Base-by-base conservation (phyloP, 2,888 invertebrate species). In the Enchytraeus crypticus region DNA sequence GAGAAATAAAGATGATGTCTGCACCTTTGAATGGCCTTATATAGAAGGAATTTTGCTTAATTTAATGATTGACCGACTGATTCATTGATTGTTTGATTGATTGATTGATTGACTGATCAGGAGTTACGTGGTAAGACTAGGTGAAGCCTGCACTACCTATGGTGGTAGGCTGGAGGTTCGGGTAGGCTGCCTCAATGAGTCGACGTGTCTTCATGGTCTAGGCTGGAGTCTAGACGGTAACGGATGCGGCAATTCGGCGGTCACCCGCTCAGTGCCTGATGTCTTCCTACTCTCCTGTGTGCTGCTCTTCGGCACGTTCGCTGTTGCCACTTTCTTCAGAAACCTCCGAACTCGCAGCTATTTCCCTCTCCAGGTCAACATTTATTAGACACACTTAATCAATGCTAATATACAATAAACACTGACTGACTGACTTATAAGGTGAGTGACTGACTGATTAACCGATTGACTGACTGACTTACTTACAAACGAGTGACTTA, bases 251-350 rank as follows among this genome's bases (percentile, higher is more conserved):
- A n/a, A n/a, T n/a, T n/a, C n/a, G n/a, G n/a, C n/a, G n/a, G n/a
- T n/a, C n/a, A n/a, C n/a, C n/a, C n/a, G n/a, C n/a, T n/a, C n/a
- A n/a, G 53, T 63, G 26, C 63, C 65, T 3, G 92, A 96, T 79
- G 90, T 93, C 66, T 92, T 89, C 81, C 85, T 95, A 63, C 92
- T 96, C 90, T 93, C 92, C 60, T 84, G 92, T 70, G 85, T 95
- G 66, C 83, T 95, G 64, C 93, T 93, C 80, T 78, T 89, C 72
- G 91, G 92, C 69, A 96, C 96, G 46, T 96, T 93, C 78, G 82
- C 87, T 57, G 84, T 92, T 71, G 92, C 95, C 51, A 84, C 90
- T 46, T 84, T 88, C 64, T 81, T 96, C 60, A 95, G 95, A 81
- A 90, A 91, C 74, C 91, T 93, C 78, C 91, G 92, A 78, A 90